These are phyloP conservation scores for Crocuta crocuta DNA, from an alignment of 2,113 vertebrate genomes.

Conservation along the genomic window DNA sequence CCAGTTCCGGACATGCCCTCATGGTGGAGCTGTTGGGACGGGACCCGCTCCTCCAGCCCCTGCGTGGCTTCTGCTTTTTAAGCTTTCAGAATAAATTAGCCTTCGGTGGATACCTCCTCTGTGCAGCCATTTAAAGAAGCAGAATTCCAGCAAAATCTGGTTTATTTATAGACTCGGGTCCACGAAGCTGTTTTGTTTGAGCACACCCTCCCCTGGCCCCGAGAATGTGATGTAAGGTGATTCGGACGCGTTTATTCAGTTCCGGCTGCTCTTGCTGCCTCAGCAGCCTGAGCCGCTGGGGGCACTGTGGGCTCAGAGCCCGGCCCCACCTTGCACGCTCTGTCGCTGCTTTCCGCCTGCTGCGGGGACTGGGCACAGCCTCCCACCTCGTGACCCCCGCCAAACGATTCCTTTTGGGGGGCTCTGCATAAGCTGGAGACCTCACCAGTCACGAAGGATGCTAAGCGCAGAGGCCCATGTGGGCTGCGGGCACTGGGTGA, in stretches of 20 bases:
- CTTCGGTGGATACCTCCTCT: background rate
- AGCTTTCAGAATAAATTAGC: background rate
- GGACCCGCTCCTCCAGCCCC: fast-evolving
- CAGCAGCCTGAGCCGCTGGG: fast-evolving
- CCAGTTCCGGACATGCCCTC: conserved; percentile 34
- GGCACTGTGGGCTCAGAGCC: fast-evolving
- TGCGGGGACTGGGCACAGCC: fast-evolving
- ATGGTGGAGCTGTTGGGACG: conserved; percentile 42
- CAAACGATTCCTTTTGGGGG: fast-evolving
- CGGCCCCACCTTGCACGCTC: background rate
- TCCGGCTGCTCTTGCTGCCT: no score
- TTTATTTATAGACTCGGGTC: background rate
- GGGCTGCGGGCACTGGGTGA: fast-evolving
- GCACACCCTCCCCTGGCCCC: background rate
- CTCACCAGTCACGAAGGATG: fast-evolving
- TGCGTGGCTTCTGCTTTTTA: background rate
- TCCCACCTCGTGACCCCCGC: fast-evolving
- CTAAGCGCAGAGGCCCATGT: fast-evolving
- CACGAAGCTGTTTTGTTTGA: background rate
- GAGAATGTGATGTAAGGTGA: background rate
- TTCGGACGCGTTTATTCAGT: background rate
- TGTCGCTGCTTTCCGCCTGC: background rate
- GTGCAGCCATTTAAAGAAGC: fast-evolving
- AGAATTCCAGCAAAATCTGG: background rate
- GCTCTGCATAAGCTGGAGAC: background rate